Evolutionary conservation across 1,140 invertebrate species (phyloP).

Genomic region (Saccostrea cuccullata): DNA sequence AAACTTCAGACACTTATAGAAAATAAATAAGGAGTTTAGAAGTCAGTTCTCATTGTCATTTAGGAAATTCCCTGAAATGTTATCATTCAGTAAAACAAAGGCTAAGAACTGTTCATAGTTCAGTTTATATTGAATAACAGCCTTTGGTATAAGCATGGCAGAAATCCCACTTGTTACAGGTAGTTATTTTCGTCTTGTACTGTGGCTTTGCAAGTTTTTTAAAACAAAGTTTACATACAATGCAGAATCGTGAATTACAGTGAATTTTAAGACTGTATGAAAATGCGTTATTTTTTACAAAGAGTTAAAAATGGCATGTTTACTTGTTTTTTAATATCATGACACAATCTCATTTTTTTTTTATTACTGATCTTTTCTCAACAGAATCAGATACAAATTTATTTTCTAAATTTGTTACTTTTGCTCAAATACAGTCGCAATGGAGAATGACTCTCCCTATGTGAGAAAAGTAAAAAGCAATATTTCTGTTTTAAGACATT

Average conservation of each 20-base stretch:
- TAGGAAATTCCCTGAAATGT: background rate
- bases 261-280: background rate
- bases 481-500: too few species aligned
- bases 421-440: too few species aligned
- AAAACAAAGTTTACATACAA: background rate
- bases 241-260: background rate
- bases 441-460: too few species aligned
- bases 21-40: conserved; percentile 80
- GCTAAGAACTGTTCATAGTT: background rate
- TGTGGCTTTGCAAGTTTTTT: background rate
- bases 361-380: background rate
- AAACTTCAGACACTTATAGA: conserved; percentile 94
- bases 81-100: background rate
- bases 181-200: background rate
- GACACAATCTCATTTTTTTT: background rate
- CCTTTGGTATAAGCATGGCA: too few species aligned
- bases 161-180: background rate
- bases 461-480: too few species aligned
- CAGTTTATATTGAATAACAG: background rate
- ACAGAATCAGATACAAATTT: background rate
- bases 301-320: background rate
- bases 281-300: background rate
- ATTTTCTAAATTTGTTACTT: too few species aligned
- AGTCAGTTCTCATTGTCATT: background rate
- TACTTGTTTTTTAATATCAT: background rate